A percentile compares a stretch with the other conserved stretches of the same genome.
Evolutionary conservation across 2,888 invertebrate species (phyloP).

Genomic region (Chalcosyrphus nemorum): DNA sequence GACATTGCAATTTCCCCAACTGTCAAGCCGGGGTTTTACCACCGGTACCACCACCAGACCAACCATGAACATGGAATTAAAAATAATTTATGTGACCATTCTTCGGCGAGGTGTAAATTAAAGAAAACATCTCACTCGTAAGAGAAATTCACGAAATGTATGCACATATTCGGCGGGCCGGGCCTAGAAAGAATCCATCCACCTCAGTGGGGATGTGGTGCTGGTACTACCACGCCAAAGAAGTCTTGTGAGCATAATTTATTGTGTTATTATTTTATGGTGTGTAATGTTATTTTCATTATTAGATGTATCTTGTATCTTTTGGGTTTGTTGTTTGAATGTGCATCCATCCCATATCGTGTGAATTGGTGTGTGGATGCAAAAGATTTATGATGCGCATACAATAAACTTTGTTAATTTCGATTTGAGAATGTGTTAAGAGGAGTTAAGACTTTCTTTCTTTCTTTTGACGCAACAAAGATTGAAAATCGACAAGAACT

Average conservation of each 20-base stretch:
- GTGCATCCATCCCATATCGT: neutral
- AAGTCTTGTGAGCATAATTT: constrained; percentile 39
- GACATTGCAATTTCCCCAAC: constrained; percentile 18
- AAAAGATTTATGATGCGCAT: constrained; percentile 29
- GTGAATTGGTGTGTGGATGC: constrained; percentile 44
- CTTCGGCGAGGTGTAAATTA: constrained; percentile 50
- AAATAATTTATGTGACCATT: constrained; percentile 70
- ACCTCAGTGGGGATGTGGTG: neutral
- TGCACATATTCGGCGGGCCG: constrained; percentile 13
- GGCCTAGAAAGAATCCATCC: constrained; percentile 26
- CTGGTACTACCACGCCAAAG: neutral
- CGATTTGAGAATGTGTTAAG: constrained; percentile 20
- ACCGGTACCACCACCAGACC: neutral
- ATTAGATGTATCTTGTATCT: constrained; percentile 1
- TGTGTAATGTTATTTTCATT: constrained; percentile 32
- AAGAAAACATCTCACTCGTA: constrained; percentile 32
- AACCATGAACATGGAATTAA: constrained; percentile 23
- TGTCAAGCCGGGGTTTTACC: constrained; percentile 12
- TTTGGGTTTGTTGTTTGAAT: constrained; percentile 1
- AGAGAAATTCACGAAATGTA: constrained; percentile 46
- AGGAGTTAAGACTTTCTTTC: constrained; percentile 29
- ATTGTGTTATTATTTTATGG: constrained; percentile 59
- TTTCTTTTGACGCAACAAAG: neutral
- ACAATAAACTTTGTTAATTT: constrained; percentile 57
- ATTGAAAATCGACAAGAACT: constrained; percentile 2